Evolutionary conservation across 2,888 invertebrate species (phyloP), one percentile per base, ranked within the genome.

Genomic region (Plusia festucae): DNA sequence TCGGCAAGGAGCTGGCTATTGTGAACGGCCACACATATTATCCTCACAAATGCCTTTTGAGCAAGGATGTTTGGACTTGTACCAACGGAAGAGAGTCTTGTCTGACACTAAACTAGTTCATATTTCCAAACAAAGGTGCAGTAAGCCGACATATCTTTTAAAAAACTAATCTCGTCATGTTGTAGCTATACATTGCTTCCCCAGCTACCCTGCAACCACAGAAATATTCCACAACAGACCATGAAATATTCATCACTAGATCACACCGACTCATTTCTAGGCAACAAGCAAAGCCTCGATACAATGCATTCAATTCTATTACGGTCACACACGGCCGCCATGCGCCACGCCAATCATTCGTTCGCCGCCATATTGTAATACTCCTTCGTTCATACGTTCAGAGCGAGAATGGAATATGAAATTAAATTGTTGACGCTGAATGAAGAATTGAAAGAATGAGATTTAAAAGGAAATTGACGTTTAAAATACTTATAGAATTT

Each of bases 1-100:
- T 68, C 13, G 85, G 85, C 0, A 81, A 77, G 30, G 65, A 78
- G 9, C 13, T 87, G 40, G 75, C 78, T 0, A 32, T 85, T 27
- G 6, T 70, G 6, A 46, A 69, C 2, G 70, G 68, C 0, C 58
- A 55, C 18, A 64, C 64, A 8, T 70, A 64, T 40, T 70, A 59
- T 11, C 22, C 34, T 1, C 58, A 51, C 11, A 27, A 13, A 11
- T 32, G 27, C 1, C 51, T 34, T n/a, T 6, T 4, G n/a, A 53
- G 20, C 0, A 69, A 27, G 8, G 51, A 44, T 15, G 52, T 7
- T 11, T 74, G 74, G 70, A 20, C 5, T 24, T 5, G 9, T 30
- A 9, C 30, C 30, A 8, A 30, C 2, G 30, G 30, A 9, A 30
- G 8, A 9, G 8, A 2, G 9, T 9, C 0, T 30, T 30, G 8